phyloP scores from a whole-genome alignment of 2,888 invertebrate genomes.

The Melinopterus prodromus region DNA sequence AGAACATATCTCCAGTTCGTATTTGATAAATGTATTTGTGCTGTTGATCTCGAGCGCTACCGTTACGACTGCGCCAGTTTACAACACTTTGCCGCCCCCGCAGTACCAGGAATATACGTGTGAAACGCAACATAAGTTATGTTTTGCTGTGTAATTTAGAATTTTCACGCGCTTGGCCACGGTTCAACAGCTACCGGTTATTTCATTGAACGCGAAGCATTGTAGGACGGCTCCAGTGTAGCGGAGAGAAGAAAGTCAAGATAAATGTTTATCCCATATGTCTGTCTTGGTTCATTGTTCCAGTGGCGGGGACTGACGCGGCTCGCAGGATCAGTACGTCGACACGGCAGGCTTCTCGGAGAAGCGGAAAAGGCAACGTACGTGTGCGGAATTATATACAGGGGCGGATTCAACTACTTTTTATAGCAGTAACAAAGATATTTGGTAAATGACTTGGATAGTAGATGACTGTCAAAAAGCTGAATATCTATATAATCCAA shows the following conservation, averaged over 20 bases:
- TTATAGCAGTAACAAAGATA: background rate
- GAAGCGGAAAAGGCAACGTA: background rate
- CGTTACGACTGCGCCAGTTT: background rate
- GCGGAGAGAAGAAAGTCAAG: background rate
- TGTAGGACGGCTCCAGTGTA: background rate
- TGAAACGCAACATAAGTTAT: constrained; percentile 4
- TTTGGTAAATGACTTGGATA: too few species aligned
- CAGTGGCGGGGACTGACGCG: background rate
- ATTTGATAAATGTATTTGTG: background rate
- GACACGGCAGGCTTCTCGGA: background rate
- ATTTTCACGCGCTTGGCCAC: background rate
- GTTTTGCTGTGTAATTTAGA: background rate
- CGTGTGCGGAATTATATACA: background rate
- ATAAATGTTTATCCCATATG: background rate
- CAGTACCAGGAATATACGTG: background rate
- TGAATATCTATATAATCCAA: too few species aligned
- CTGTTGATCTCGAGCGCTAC: background rate
- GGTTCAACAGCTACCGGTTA: background rate
- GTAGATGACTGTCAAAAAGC: too few species aligned
- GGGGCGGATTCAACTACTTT: background rate
- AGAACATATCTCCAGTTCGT: background rate
- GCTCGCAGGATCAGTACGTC: background rate
- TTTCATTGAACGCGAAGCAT: background rate
- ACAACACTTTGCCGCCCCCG: background rate
- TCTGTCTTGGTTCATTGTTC: constrained; percentile 4